phyloP scores from a whole-genome alignment of 2,113 vertebrate genomes.

The Macrotus californicus region DNA sequence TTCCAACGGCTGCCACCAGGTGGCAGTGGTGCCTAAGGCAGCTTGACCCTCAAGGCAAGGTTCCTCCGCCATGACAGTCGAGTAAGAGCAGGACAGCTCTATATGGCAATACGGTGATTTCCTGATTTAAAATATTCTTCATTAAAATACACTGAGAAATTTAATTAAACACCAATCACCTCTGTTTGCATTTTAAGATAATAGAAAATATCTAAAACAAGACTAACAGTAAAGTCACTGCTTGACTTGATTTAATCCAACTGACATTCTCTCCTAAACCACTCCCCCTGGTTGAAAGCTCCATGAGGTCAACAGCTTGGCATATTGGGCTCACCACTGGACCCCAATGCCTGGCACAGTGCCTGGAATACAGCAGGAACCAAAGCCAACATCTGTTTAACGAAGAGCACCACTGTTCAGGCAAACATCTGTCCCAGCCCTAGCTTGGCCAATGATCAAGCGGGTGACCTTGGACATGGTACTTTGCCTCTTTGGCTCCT shows the following conservation, averaged over 20 bases:
- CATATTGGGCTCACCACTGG: background rate
- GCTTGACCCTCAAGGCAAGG: background rate
- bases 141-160: constrained; percentile 37
- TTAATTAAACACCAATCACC: constrained; percentile 54
- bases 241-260: constrained; percentile 5
- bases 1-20: background rate
- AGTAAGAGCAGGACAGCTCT: background rate
- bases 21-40: constrained; percentile 45
- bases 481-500: background rate
- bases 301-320: background rate
- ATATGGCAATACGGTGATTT: background rate
- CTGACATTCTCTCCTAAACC: background rate
- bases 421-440: background rate
- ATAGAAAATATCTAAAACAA: constrained; percentile 38
- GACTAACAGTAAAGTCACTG: background rate
- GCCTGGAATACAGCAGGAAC: background rate
- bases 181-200: constrained; percentile 50
- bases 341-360: background rate
- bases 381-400: background rate
- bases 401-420: background rate
- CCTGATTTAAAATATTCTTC: constrained; percentile 19
- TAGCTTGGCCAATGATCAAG: no score
- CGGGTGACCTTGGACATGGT: background rate
- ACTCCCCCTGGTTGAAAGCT: background rate
- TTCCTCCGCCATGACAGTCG: background rate